These are phyloP conservation scores for Plodia interpunctella DNA, from an alignment of 1,140 invertebrate species.

Conservation along the genomic window DNA sequence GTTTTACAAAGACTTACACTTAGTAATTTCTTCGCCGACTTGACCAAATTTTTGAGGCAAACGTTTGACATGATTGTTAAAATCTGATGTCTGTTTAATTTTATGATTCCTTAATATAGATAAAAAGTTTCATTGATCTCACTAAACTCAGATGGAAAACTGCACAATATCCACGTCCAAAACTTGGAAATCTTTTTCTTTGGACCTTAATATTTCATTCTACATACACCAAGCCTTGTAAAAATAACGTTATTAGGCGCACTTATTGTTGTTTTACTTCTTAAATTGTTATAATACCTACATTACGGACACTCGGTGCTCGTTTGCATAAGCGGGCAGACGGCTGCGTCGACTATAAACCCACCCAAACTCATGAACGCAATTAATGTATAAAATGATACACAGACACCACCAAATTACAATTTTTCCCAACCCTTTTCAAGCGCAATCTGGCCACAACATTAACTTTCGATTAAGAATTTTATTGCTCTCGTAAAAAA, in stretches of 20 bases:
- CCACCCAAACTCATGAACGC: constrained; percentile 51
- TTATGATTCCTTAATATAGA: too few relatives aligned
- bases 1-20: too few relatives aligned
- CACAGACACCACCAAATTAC: constrained; percentile 46
- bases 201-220: background rate
- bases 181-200: too few relatives aligned
- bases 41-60: too few relatives aligned
- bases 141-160: too few relatives aligned
- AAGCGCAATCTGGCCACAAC: constrained; percentile 21
- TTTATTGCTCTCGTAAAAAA: constrained; percentile 49
- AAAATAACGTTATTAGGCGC: constrained; percentile 30
- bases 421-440: constrained; percentile 39
- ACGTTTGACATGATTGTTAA: too few relatives aligned
- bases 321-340: constrained; percentile 54
- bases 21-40: too few relatives aligned
- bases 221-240: constrained; percentile 10
- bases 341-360: constrained; percentile 58
- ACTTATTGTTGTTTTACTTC: constrained; percentile 68
- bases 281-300: constrained; percentile 68
- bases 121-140: too few relatives aligned
- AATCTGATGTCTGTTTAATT: too few relatives aligned
- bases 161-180: background rate
- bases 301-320: constrained; percentile 59
- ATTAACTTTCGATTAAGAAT: constrained; percentile 63
- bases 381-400: constrained; percentile 68